Evolutionary conservation across 1,140 invertebrate genomes (phyloP), one percentile per base, ranked within the genome.

Genomic region (Bactericera cockerelli): DNA sequence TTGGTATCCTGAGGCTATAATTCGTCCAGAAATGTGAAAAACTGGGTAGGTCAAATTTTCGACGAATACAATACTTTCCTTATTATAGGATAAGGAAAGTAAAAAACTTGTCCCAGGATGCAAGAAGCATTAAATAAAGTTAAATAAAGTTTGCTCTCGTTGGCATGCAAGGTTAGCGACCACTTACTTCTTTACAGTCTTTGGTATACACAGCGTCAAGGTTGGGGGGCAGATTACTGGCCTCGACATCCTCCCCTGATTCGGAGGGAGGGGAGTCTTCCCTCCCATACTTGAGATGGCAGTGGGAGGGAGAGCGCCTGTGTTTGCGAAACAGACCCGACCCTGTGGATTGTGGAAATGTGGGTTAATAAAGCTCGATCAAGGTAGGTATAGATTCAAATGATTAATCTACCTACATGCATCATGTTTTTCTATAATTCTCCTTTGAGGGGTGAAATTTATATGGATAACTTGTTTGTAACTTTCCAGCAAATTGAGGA

Each of bases 261-360:
- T 80, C 82, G 42, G 42, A 49, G 8, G 81, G 80, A 0, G 81
- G 81, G 11, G 80, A 81, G 64, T 76, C 79, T 66, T 81, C 80
- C 26, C 81, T 68, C 0, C 81, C 81, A 64, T 83, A 84, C 63
- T 82, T 85, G 14, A 87, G 70, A 70, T 88, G 84, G 65, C 85
- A 86, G 66, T 89, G 85, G 38, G 84, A 87, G 0, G 86, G 86
- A n/a, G 83, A 87, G 59, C 84, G 71, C 54, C 79, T 73, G 68
- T 83, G 81, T 67, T 81, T 81, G 57, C 75, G 79, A 11, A 76
- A 68, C 59, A 81, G 80, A 11, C 80, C 61, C 26, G 61, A 67
- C 56, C 69, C 70, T 72, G 64, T 10, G 64, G 19, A n/a, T 13
- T 13, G 36, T 38, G 13, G 36, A 38, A n/a, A n/a, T n/a, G 36